Conservation (phyloP, 2,113 vertebrate species). For the Centropristis striata region DNA sequence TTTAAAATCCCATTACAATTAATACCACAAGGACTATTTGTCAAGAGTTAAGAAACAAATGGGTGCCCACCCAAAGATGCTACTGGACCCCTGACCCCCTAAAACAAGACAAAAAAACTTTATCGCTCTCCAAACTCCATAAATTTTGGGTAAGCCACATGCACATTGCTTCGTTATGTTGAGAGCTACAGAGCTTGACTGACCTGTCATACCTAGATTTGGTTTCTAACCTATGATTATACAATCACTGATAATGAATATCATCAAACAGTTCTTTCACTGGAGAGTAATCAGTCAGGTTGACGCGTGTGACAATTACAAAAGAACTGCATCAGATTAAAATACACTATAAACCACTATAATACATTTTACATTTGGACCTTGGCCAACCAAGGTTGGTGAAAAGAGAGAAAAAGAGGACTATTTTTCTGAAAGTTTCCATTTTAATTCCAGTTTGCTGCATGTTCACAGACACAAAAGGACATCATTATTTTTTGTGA, state of each 20-base stretch:
- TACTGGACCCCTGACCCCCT: too few relatives aligned
- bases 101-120: too few relatives aligned
- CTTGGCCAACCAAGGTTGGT: neutral
- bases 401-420: constrained; percentile 3
- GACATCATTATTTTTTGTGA: too few relatives aligned
- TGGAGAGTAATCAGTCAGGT: neutral
- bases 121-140: neutral
- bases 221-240: neutral
- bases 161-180: neutral
- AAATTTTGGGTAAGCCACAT: neutral
- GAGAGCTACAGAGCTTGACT: neutral
- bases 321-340: neutral
- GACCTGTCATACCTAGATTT: neutral
- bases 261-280: too few relatives aligned
- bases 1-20: too few relatives aligned
- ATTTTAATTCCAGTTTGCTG: neutral
- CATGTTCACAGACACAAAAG: neutral
- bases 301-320: neutral
- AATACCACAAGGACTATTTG: too few relatives aligned
- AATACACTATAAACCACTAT: neutral
- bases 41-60: too few relatives aligned
- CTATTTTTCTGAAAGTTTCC: neutral
- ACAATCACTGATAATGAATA: neutral
- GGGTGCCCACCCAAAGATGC: too few relatives aligned
- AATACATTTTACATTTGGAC: neutral